These are phyloP conservation scores for Lycophotia porphyrea DNA, from an alignment of 2,888 invertebrate genomes.

Conservation along the genomic window DNA sequence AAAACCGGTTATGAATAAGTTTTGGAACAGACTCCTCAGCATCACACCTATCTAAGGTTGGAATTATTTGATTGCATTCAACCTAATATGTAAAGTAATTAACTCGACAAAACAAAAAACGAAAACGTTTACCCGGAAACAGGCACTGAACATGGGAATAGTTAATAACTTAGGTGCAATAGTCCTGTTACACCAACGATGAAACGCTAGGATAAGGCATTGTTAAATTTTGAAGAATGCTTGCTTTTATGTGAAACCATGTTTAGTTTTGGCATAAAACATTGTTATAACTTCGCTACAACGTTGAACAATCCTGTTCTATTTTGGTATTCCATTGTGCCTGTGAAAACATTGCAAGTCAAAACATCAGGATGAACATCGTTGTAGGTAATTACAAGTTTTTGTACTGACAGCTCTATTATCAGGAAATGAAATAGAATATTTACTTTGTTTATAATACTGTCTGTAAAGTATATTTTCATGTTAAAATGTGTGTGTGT, in stretches of 20 bases:
- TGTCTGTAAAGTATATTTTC: too few species aligned
- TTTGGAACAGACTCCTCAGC: not conserved
- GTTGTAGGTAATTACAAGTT: conserved; percentile 2
- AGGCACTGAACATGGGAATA: not conserved
- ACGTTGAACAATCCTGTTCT: conserved; percentile 14
- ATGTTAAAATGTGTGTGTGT: too few species aligned
- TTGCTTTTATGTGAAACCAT: not conserved
- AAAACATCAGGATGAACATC: not conserved
- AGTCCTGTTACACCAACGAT: not conserved
- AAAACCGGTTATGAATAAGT: not conserved
- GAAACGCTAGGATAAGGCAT: not conserved
- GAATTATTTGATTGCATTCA: not conserved
- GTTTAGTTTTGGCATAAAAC: not conserved
- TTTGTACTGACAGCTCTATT: not conserved
- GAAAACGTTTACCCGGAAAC: not conserved
- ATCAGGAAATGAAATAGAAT: not conserved
- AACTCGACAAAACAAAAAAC: not conserved
- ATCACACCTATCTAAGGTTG: not conserved
- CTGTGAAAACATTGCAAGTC: conserved; percentile 12
- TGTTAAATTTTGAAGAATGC: not conserved
- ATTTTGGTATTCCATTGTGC: not conserved
- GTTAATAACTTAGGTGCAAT: not conserved
- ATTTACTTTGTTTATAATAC: not conserved
- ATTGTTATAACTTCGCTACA: not conserved
- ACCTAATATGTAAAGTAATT: not conserved